Base-by-base conservation (phyloP, 2,888 invertebrate species). In the Tetrapedia diversipes region DNA sequence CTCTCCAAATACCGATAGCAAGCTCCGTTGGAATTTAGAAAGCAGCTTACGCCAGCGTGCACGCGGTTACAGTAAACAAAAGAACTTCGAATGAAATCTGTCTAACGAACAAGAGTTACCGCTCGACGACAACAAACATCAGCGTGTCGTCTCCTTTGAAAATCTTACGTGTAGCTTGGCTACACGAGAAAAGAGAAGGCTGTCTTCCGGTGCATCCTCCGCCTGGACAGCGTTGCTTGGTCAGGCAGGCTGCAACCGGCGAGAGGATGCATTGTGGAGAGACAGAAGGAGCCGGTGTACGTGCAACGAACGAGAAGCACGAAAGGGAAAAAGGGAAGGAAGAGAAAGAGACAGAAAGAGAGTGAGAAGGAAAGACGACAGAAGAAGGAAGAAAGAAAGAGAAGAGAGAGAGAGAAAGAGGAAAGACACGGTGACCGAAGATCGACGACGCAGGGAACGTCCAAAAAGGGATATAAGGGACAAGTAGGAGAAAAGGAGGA, bases 211-310 rank as follows among this genome's bases (percentile, higher is more conserved):
- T 19, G 1, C 57, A n/a, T n/a, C n/a, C n/a, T n/a, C n/a, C n/a
- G n/a, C n/a, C n/a, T n/a, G n/a, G n/a, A 3, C 66, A 75, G 64
- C 78, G 59, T 74, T 45, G 47, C 68, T 49, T 71, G 71, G 47
- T 47, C 68, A 51, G 60, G 29, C 59, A 53, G 65, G 37, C 45
- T 68, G 73, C 59, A 34, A 53, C 41, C 56, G 24, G 24, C 41
- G 8, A 57, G 8, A 57, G 47, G 68, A 76, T 60, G 71, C 69
- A 79, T 57, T 65, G 47, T 56, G 56, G 51, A 34, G 61, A 51
- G 57, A 29, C 24, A n/a, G 39, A 24, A n/a, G 37, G 1, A 65
- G 47, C 32, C 41, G 22, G 47, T 41, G 57, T 47, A 22, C 3
- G 32, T 11, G 41, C 16, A 51, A 43, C 39, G 22, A 10, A 34